phyloP scores from a whole-genome alignment of 2,113 vertebrate species.

The Nyctibius bracteatus region DNA sequence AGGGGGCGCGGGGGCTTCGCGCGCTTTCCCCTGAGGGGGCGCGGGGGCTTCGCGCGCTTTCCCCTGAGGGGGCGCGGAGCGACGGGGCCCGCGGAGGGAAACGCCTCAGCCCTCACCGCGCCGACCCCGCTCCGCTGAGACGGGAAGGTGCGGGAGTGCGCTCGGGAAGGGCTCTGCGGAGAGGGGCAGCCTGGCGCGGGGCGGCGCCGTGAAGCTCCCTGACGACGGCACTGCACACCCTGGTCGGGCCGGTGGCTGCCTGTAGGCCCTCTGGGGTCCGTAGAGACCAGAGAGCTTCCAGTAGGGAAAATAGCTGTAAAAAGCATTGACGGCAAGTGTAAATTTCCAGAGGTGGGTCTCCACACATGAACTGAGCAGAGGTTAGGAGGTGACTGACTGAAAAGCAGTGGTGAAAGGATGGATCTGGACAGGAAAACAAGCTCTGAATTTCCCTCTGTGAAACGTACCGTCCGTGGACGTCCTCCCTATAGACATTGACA shows the following conservation, averaged over 20 bases:
- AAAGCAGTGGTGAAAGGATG: background rate
- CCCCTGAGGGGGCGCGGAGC: background rate
- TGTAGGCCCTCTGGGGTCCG: fast-evolving
- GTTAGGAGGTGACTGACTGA: background rate
- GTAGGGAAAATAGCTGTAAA: fast-evolving
- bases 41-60: too few species aligned
- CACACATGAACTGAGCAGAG: fast-evolving
- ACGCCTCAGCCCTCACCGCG: too few species aligned
- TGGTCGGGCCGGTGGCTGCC: background rate
- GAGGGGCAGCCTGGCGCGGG: background rate
- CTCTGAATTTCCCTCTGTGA: background rate
- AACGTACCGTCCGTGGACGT: too few species aligned
- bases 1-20: too few species aligned
- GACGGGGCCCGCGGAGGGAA: background rate
- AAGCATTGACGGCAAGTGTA: fast-evolving
- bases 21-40: too few species aligned
- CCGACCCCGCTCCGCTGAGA: too few species aligned
- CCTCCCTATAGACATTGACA: too few species aligned
- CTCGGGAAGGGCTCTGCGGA: background rate
- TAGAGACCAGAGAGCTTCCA: fast-evolving
- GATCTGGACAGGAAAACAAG: too few species aligned
- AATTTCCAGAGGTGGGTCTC: fast-evolving
- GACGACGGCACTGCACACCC: fast-evolving
- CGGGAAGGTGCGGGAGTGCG: fast-evolving
- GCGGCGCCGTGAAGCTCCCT: too few species aligned